Percentiles rank a stretch among this genome's conserved stretches.
Conservation (phyloP, 2,888 invertebrate genomes). For the Hirtodrosophila cameraria region DNA sequence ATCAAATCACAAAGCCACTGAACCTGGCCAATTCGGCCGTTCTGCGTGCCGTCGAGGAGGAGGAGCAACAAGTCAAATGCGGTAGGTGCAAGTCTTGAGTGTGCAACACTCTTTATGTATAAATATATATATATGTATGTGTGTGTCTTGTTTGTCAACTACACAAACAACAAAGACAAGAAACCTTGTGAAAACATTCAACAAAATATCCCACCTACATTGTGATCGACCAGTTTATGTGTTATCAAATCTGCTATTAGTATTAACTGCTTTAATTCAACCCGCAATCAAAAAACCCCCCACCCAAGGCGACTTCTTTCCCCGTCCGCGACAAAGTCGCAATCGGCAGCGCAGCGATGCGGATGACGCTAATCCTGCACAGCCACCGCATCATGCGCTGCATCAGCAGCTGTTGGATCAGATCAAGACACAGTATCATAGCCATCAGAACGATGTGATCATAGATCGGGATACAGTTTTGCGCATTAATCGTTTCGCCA, state of each 20-base stretch:
- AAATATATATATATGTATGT: constrained; percentile 8
- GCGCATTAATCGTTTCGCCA: constrained; percentile 83
- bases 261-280: constrained; percentile 16
- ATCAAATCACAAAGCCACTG: constrained; percentile 88
- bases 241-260: constrained; percentile 3
- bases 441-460: constrained; percentile 79
- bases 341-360: constrained; percentile 73
- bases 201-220: constrained; percentile 28
- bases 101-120: background rate
- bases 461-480: constrained; percentile 83
- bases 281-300: background rate
- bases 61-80: constrained; percentile 88
- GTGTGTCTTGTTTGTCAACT: constrained; percentile 8
- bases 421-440: constrained; percentile 78
- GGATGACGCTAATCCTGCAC: background rate
- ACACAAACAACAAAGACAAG: constrained; percentile 22
- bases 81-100: constrained; percentile 84
- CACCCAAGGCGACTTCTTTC: constrained; percentile 44
- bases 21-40: constrained; percentile 94
- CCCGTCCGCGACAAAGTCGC: constrained; percentile 78
- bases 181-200: constrained; percentile 49
- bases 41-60: constrained; percentile 92
- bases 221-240: constrained; percentile 17
- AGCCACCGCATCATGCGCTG: constrained; percentile 60
- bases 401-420: constrained; percentile 80